These are phyloP conservation scores for Palaemon carinicauda DNA, from an alignment of 1,140 invertebrate genomes.

Conservation along the genomic window DNA sequence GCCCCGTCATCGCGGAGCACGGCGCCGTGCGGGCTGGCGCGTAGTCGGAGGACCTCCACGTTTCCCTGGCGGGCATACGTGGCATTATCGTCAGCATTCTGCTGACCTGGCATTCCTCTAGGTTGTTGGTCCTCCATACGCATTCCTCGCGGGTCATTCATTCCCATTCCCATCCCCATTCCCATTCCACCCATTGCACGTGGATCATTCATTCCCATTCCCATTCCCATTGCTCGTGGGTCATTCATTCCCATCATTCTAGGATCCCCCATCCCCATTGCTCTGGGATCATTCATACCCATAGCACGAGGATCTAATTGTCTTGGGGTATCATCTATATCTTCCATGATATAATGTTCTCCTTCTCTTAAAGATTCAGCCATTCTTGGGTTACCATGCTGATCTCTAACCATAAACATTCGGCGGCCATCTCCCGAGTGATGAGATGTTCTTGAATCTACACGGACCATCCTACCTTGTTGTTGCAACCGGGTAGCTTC, in stretches of 20 bases:
- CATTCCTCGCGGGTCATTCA: background rate
- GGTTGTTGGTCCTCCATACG: conserved; percentile 6
- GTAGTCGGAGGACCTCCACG: conserved; percentile 65
- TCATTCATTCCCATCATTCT: conserved; percentile 26
- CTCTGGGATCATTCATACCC: conserved; percentile 29
- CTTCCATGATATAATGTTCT: conserved; percentile 56
- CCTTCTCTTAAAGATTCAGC: conserved; percentile 56
- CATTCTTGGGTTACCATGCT: conserved; percentile 48
- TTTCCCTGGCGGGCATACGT: conserved; percentile 61
- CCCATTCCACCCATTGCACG: too few species aligned
- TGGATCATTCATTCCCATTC: background rate
- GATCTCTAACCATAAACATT: conserved; percentile 50
- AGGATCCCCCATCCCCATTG: conserved; percentile 22
- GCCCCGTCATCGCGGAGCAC: conserved; percentile 48
- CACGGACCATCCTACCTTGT: conserved; percentile 60
- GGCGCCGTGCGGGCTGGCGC: conserved; percentile 60
- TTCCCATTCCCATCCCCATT: background rate
- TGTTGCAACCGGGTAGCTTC: conserved; percentile 65
- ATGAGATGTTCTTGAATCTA: conserved; percentile 60
- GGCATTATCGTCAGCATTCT: background rate
- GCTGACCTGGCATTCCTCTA: background rate
- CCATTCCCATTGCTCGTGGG: background rate
- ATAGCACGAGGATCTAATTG: conserved; percentile 32
- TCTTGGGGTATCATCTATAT: conserved; percentile 52
- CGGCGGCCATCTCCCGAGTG: conserved; percentile 47